These are phyloP conservation scores for Melanophora roralis DNA, from an alignment of 2,888 invertebrate genomes.

Conservation along the genomic window DNA sequence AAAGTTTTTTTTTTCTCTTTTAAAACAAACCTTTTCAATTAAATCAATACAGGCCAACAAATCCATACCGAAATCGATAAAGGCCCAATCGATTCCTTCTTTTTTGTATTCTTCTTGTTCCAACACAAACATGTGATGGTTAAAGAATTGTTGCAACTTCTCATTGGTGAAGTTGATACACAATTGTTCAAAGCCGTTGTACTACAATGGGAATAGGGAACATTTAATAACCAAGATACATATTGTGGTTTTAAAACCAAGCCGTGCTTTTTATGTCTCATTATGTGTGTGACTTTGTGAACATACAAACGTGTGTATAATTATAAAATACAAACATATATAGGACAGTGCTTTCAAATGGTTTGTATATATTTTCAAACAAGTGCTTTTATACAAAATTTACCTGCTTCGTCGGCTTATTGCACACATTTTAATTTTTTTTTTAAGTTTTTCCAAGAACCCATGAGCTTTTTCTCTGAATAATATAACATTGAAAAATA, in stretches of 20 bases:
- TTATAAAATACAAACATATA: not conserved
- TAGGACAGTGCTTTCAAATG: constrained; percentile 14
- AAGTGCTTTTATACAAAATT: constrained; percentile 22
- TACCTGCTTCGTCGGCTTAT: constrained; percentile 30
- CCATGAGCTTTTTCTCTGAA: not conserved
- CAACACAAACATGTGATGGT: constrained; percentile 99
- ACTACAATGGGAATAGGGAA: constrained; percentile 79
- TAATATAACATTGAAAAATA: constrained; percentile 12
- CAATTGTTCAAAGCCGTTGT: constrained; percentile 99
- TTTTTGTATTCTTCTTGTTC: constrained; percentile 99
- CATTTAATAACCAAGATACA: constrained; percentile 20
- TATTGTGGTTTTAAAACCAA: not conserved
- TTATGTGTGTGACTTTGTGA: not conserved
- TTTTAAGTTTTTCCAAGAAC: not conserved
- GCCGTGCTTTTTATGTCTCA: not conserved
- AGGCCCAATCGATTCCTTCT: constrained; percentile 98
- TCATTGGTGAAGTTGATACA: constrained; percentile 99
- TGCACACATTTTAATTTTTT: not conserved
- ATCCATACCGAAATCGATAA: constrained; percentile 99
- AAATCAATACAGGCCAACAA: constrained; percentile 98
- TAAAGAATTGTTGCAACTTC: constrained; percentile 99
- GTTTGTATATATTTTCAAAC: no score
- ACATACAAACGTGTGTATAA: not conserved
- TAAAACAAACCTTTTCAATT: constrained; percentile 90
- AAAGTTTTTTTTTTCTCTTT: not conserved